Evolutionary conservation across 2,113 vertebrate species (phyloP).

Genomic region (Steatornis caripensis): DNA sequence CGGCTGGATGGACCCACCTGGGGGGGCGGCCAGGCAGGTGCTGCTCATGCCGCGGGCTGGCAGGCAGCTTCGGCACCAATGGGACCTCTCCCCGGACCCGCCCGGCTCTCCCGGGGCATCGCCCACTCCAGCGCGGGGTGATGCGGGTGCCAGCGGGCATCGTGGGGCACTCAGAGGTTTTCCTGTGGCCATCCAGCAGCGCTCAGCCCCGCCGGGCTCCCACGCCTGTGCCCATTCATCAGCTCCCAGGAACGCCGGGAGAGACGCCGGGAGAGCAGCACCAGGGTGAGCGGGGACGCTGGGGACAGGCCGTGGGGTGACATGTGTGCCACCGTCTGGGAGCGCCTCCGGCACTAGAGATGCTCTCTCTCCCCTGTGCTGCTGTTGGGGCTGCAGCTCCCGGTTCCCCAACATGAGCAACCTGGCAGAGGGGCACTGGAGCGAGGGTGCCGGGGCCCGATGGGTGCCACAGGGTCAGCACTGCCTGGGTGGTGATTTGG

Average conservation of each 20-base stretch:
- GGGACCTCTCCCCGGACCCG: neutral
- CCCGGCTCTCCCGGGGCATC: neutral
- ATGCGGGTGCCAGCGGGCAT: neutral
- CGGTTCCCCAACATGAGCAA: accelerated
- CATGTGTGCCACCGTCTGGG: neutral
- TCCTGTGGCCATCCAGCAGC: neutral
- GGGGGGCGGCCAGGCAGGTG: neutral
- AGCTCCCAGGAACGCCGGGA: accelerated
- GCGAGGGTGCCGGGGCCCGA: neutral
- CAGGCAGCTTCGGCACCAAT: neutral
- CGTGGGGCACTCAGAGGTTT: neutral
- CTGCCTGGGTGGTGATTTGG: neutral
- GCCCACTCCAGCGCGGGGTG: accelerated
- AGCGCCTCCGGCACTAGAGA: neutral
- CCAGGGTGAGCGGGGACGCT: neutral
- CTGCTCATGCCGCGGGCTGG: neutral
- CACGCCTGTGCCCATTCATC: accelerated
- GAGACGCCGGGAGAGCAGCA: neutral
- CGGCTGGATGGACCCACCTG: neutral
- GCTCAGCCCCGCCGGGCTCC: neutral
- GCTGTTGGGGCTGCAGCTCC: neutral
- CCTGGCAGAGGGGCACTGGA: accelerated
- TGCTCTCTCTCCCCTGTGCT: neutral
- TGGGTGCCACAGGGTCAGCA: neutral
- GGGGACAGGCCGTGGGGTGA: accelerated